Evolutionary conservation across 2,888 invertebrate species (phyloP).

Genomic region (Drosophila setosimentum): DNA sequence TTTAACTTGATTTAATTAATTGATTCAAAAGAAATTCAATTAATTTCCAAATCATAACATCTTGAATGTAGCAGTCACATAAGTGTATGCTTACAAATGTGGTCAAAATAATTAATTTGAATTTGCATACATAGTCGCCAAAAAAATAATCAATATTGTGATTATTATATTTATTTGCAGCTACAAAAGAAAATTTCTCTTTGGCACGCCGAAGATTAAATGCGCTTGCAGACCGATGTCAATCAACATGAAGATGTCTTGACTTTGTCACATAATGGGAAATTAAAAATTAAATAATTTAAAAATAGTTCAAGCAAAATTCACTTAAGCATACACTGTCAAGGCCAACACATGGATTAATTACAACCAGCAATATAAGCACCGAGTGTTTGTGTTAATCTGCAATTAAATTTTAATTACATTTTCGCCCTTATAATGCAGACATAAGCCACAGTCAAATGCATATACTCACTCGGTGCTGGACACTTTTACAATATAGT

Average conservation of each 20-base stretch:
- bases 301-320: background rate
- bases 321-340: background rate
- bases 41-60: background rate
- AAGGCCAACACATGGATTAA: background rate
- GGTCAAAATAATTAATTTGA: no score
- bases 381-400: conserved; percentile 5
- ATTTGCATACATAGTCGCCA: background rate
- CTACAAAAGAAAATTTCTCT: background rate
- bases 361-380: background rate
- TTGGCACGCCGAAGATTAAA: background rate
- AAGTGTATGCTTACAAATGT: background rate
- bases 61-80: background rate
- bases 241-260: background rate
- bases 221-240: background rate
- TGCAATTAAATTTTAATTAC: conserved; percentile 17
- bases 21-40: background rate
- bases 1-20: background rate
- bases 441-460: conserved; percentile 18
- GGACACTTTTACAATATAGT: background rate
- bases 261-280: background rate
- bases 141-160: background rate
- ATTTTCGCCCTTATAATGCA: conserved; percentile 14
- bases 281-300: background rate
- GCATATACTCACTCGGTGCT: conserved; percentile 1
- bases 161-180: background rate